Conservation (phyloP, 2,797 vertebrate species). For the Leptoclinus maculatus region DNA sequence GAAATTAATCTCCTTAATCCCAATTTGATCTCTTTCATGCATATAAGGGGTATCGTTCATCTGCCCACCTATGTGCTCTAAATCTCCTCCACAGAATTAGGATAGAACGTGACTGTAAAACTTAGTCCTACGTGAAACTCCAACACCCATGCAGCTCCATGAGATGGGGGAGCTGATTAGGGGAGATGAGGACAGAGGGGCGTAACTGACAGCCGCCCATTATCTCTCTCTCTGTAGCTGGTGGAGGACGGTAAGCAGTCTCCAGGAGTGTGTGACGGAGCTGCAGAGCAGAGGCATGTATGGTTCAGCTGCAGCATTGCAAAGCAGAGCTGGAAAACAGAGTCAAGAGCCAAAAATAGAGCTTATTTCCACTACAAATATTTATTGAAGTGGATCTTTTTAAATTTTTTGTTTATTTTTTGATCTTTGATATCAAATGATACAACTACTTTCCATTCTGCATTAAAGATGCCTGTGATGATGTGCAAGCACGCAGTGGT, state of each 20-base stretch:
- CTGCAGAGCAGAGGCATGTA: slow-evolving; percentile 54
- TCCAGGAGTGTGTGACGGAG: slow-evolving; percentile 55
- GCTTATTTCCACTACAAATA: not conserved
- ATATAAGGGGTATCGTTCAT: slow-evolving; percentile 79
- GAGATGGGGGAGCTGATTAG: slow-evolving; percentile 64
- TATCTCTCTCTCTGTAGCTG: slow-evolving; percentile 37
- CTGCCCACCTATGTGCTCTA: slow-evolving; percentile 77
- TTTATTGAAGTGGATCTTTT: not conserved
- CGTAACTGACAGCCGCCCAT: slow-evolving; percentile 54
- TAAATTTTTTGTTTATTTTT: not conserved
- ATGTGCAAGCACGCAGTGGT: not conserved
- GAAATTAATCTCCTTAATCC: slow-evolving; percentile 87
- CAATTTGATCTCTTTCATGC: slow-evolving; percentile 85
- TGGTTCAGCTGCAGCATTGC: slow-evolving; percentile 27
- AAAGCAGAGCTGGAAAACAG: slow-evolving; percentile 41
- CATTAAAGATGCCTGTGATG: not conserved
- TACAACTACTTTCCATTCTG: not conserved
- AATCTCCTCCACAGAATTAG: slow-evolving; percentile 69
- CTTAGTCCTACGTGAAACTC: slow-evolving; percentile 55
- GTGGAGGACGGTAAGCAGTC: slow-evolving; percentile 50
- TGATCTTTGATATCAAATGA: not conserved
- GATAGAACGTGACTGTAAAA: slow-evolving; percentile 69
- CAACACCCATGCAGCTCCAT: slow-evolving; percentile 35
- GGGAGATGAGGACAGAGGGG: slow-evolving; percentile 47
- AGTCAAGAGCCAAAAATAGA: slow-evolving; percentile 36